Evolutionary conservation across 2,113 vertebrate genomes (phyloP).

Genomic region (Channa maculata): DNA sequence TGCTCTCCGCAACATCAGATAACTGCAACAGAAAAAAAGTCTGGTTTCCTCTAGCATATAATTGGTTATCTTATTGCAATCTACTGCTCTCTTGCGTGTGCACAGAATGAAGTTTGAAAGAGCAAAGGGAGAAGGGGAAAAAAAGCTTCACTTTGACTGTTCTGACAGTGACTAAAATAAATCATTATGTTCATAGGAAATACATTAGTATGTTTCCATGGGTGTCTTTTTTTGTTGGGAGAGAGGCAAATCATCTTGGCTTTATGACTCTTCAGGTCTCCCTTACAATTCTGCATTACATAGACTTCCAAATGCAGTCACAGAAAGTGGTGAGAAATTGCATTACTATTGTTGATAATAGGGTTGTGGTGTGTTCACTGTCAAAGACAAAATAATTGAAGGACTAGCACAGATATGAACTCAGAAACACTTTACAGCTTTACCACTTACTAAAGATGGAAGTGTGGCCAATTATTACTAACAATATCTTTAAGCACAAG

Average conservation of each 20-base stretch:
- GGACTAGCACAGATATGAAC: not conserved
- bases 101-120: conserved; percentile 67
- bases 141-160: conserved; percentile 76
- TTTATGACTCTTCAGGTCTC: not conserved
- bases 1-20: conserved; percentile 90
- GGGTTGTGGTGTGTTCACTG: conserved; percentile 11
- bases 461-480: conserved; percentile 8
- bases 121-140: conserved; percentile 42
- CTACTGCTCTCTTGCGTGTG: conserved; percentile 81
- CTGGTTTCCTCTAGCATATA: conserved; percentile 90
- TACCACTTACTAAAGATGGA: conserved; percentile 1
- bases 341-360: conserved; percentile 12
- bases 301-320: conserved; percentile 6
- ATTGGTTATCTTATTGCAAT: conserved; percentile 89
- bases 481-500: not conserved
- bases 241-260: conserved; percentile 1
- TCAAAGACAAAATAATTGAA: conserved; percentile 3
- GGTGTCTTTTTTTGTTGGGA: not conserved
- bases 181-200: conserved; percentile 66
- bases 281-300: not conserved
- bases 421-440: not conserved
- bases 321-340: not conserved
- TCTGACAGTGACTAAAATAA: conserved; percentile 76
- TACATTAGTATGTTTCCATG: conserved; percentile 62
- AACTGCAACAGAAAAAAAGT: conserved; percentile 86